Base-by-base conservation (phyloP, 2,113 vertebrate genomes). In the Odocoileus virginianus region DNA sequence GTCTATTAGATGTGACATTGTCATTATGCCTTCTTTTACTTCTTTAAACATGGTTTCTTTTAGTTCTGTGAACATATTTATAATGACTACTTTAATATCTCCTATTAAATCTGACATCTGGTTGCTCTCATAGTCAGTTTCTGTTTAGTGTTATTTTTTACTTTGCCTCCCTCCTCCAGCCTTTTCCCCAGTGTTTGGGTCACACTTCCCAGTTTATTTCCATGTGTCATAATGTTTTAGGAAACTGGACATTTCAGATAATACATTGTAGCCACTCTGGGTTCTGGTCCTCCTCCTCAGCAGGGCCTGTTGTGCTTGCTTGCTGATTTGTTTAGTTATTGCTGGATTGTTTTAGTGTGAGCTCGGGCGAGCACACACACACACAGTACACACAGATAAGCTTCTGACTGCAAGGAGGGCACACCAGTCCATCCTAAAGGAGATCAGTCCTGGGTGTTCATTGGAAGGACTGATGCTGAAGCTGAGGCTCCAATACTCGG, bases 131-230 rank as follows among this genome's bases (percentile, higher is more conserved):
- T 2, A 15, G 43, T 60, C 25, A 30, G 19, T 17, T 36, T 89
- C 45, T 91, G 23, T 30, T 33, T 6, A 36, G 30, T 30, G 19
- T 17, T 33, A 5, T 23, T 16, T 43, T 89, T 55, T 3, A 7
- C 15, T 33, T 33, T 6, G 33, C 9, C 25, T 16, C 25, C 7
- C 2, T 6, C 43, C 47, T 6, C 30, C 47, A 54, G 28, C 47
- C 50, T 2, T 33, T 1, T 4, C 1, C 45, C 17, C 45, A 17
- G 28, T 13, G 14, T 47, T 52, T 25, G 23, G 16, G 9, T n/a
- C 36, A 15, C 16, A 58, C 2, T 36, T 98, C 40, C 60, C 95
- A 94, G 45, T 89, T 84, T 93, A 55, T 50, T 58, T 76, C 15
- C 13, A 17, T 21, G n/a, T 23, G 11, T 95, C 16, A 61, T 36